Conservation (phyloP, 2,113 vertebrate genomes). For the Dasypus novemcinctus region DNA sequence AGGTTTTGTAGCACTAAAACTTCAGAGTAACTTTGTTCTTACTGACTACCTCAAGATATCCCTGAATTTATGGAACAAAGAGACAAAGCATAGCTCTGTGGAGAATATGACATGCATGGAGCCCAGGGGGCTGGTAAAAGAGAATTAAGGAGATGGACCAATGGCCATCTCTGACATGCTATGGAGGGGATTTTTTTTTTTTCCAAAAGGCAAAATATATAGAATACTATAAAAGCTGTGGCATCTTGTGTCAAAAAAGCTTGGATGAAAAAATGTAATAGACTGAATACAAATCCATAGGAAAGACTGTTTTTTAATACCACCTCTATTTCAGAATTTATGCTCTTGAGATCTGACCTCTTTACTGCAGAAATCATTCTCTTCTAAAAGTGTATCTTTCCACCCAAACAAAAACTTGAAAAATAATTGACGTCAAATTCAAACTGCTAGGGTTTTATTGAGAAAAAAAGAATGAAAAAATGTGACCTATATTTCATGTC, state of each 20-base stretch:
- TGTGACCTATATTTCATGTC: conserved; percentile 36
- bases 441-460: neutral
- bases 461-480: neutral
- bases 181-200: neutral
- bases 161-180: neutral
- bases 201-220: neutral
- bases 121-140: neutral
- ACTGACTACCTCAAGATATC: neutral
- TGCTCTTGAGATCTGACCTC: neutral
- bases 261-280: neutral
- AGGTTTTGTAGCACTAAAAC: conserved; percentile 67
- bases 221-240: neutral
- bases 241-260: neutral
- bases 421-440: neutral
- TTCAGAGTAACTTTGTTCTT: conserved; percentile 68
- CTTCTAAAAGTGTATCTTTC: neutral
- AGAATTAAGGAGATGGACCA: accelerated
- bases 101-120: neutral
- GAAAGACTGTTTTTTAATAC: neutral
- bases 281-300: neutral
- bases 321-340: neutral
- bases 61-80: neutral
- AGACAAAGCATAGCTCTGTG: neutral
- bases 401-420: neutral
- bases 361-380: neutral